A percentile compares a stretch with the other conserved stretches of the same genome.
phyloP scores from a whole-genome alignment of 37 sponge, comb jelly and placozoan species.

The Beroe ovata region DNA sequence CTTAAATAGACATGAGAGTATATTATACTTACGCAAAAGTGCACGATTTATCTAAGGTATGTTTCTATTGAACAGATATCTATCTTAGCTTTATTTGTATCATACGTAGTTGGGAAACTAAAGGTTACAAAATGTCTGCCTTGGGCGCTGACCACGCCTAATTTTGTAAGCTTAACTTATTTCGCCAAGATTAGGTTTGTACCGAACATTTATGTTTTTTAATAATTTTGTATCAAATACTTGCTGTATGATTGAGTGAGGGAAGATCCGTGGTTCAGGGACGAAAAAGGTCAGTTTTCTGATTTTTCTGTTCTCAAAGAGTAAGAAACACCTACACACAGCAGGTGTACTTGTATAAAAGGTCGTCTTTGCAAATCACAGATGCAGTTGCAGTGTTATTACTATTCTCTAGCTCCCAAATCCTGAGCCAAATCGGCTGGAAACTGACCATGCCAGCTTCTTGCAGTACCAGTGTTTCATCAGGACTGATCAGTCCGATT shows the following conservation, averaged over 20 bases:
- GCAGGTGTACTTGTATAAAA: too few species aligned
- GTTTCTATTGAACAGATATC: neutral
- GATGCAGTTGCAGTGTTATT: too few species aligned
- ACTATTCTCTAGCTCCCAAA: too few species aligned
- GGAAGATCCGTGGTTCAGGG: too few species aligned
- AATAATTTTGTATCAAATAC: conserved; percentile 53
- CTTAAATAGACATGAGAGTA: neutral
- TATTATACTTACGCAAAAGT: neutral
- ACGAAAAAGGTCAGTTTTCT: too few species aligned
- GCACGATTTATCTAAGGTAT: conserved; percentile 11
- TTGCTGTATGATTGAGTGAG: neutral
- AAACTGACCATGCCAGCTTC: too few species aligned
- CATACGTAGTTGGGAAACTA: conserved; percentile 17
- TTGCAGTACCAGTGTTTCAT: too few species aligned
- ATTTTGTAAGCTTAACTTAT: conserved; percentile 63
- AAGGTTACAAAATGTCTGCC: neutral
- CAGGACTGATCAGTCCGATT: too few species aligned
- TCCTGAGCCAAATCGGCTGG: too few species aligned
- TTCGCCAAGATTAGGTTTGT: conserved; percentile 61
- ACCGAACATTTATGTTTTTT: conserved; percentile 65
- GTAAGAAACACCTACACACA: too few species aligned
- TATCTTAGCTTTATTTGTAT: neutral
- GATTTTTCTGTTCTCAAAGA: too few species aligned
- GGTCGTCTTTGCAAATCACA: too few species aligned
- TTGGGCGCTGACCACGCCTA: neutral